Evolutionary conservation across 2,113 vertebrate species (phyloP).

Genomic region (Ciconia boyciana): DNA sequence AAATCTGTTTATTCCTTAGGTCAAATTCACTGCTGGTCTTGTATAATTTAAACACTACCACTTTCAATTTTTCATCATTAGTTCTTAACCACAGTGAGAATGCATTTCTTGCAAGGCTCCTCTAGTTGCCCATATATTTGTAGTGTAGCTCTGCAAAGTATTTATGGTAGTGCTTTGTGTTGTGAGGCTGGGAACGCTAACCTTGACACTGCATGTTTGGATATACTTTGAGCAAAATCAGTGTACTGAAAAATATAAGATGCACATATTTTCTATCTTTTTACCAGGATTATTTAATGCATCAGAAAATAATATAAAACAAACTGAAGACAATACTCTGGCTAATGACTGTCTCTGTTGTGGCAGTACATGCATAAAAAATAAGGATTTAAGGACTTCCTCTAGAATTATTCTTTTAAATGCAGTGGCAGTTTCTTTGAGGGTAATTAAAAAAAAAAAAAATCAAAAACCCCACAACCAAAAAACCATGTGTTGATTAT

Average conservation of each 20-base stretch:
- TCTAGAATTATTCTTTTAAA: background rate
- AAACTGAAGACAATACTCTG: background rate
- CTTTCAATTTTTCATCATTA: background rate
- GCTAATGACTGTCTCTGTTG: background rate
- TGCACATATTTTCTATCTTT: background rate
- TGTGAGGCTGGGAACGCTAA: background rate
- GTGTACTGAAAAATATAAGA: background rate
- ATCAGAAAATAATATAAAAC: background rate
- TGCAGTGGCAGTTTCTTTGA: background rate
- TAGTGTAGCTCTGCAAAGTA: background rate
- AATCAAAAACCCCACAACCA: background rate
- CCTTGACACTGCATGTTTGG: background rate
- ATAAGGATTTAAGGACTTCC: background rate
- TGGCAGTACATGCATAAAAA: background rate
- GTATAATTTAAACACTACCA: background rate
- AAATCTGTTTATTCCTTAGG: background rate
- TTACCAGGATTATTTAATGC: background rate
- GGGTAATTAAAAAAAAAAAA: background rate
- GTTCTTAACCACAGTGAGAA: background rate
- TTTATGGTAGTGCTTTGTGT: background rate
- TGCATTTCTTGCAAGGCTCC: background rate
- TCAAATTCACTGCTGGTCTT: background rate
- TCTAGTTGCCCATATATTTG: background rate
- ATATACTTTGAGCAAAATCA: background rate
- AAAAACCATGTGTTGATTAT: background rate